Percentiles rank a stretch among this genome's conserved stretches.
These are phyloP conservation scores for Onchidella celtica DNA, from an alignment of 2,888 invertebrate species.

Conservation along the genomic window DNA sequence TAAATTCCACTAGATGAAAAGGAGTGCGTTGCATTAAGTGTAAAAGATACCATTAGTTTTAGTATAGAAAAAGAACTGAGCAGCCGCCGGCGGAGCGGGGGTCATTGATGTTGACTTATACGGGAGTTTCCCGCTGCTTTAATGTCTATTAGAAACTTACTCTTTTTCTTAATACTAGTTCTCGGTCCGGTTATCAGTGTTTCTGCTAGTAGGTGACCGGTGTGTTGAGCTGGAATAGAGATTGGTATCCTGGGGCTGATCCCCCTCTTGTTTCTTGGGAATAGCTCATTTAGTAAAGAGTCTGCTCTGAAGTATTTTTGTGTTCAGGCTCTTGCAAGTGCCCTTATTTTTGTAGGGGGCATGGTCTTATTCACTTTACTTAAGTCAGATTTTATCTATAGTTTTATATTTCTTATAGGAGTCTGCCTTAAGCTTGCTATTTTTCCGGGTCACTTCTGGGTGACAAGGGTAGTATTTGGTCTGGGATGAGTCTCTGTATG, in stretches of 20 bases:
- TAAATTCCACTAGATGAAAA: constrained; percentile 53
- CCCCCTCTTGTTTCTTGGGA: background rate
- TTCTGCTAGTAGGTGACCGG: background rate
- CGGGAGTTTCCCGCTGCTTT: background rate
- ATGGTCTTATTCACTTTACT: background rate
- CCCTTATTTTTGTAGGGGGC: background rate
- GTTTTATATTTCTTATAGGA: background rate
- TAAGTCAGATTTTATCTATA: background rate
- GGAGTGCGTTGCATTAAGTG: too few relatives aligned
- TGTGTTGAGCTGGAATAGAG: background rate
- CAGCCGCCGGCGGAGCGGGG: constrained; percentile 5
- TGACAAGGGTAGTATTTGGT: background rate
- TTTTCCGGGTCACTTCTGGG: constrained; percentile 5
- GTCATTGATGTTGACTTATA: constrained; percentile 28
- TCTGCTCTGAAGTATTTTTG: background rate
- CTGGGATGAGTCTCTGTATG: background rate
- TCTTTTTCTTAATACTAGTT: background rate
- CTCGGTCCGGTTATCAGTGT: background rate
- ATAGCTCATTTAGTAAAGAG: background rate
- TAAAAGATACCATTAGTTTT: too few relatives aligned
- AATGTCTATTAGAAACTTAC: background rate
- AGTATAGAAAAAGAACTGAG: too few relatives aligned
- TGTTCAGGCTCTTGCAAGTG: background rate
- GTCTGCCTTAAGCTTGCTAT: background rate
- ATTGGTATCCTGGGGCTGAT: background rate